Evolutionary conservation across 2,888 invertebrate species (phyloP).

Genomic region (Caenorhabditis drosophilae): DNA sequence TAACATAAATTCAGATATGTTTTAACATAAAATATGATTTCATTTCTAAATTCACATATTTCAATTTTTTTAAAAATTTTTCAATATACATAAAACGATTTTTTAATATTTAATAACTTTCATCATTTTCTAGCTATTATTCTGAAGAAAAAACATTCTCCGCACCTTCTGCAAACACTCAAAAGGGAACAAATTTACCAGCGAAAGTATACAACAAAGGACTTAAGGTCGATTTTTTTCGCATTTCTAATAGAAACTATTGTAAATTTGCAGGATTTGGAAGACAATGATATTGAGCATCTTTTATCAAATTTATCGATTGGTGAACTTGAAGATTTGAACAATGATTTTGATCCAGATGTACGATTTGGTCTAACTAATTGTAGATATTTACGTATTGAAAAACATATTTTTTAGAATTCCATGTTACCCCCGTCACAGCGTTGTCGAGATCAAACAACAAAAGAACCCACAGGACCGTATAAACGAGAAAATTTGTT

Average conservation of each 20-base stretch:
- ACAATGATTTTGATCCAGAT: constrained; percentile 99
- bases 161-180: constrained; percentile 49
- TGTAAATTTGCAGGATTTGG: constrained; percentile 55
- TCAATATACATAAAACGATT: no score
- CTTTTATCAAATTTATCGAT: constrained; percentile 88
- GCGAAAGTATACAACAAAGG: constrained; percentile 60
- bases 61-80: no score
- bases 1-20: no score
- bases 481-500: constrained; percentile 86
- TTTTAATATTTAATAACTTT: not conserved
- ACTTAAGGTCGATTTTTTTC: constrained; percentile 40
- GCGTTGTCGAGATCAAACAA: constrained; percentile 92
- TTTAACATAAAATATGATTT: no score
- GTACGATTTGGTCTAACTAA: no score
- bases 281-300: constrained; percentile 83
- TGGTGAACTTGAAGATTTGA: constrained; percentile 93
- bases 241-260: no score
- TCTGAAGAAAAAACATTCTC: constrained; percentile 62
- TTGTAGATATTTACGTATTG: no score
- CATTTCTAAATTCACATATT: no score
- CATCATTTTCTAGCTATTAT: constrained; percentile 53
- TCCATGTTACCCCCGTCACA: constrained; percentile 93
- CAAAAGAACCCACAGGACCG: constrained; percentile 92
- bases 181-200: constrained; percentile 33
- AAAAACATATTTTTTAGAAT: constrained; percentile 80